phyloP scores from a whole-genome alignment of 2,113 vertebrate genomes.

The Dermatemys mawii region DNA sequence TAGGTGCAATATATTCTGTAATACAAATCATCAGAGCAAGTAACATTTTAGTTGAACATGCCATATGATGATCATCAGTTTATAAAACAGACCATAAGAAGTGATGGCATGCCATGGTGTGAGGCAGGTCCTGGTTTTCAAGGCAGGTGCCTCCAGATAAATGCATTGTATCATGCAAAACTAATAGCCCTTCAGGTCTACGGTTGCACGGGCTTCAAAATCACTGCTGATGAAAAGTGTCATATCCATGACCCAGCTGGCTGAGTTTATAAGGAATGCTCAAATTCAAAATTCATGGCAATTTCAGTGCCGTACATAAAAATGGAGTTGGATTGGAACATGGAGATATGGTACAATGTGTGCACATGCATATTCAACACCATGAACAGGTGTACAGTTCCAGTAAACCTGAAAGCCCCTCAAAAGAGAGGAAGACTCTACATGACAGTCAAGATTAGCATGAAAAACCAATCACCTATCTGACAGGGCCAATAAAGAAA shows the following conservation, averaged over 20 bases:
- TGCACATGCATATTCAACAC: background rate
- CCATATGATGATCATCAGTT: background rate
- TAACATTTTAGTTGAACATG: background rate
- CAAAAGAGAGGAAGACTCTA: background rate
- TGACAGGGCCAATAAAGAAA: conserved; percentile 5
- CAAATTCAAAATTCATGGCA: background rate
- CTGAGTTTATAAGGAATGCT: background rate
- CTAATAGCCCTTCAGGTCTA: background rate
- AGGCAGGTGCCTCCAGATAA: background rate
- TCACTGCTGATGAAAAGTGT: background rate
- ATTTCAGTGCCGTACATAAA: background rate
- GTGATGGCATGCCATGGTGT: background rate
- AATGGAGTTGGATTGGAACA: background rate
- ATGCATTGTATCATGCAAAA: fast-evolving
- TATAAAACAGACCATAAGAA: background rate
- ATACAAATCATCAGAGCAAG: background rate
- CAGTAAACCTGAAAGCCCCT: background rate
- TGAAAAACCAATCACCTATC: background rate
- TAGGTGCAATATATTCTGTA: background rate
- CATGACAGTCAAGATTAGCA: background rate
- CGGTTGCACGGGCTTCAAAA: background rate
- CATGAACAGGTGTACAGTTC: background rate
- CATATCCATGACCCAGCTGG: background rate
- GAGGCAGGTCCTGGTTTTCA: background rate
- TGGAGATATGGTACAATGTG: background rate